A percentile compares a stretch with the other conserved stretches of the same genome.
phyloP scores from a whole-genome alignment of 2,888 invertebrate species.

The Heliconius ismenius region DNA sequence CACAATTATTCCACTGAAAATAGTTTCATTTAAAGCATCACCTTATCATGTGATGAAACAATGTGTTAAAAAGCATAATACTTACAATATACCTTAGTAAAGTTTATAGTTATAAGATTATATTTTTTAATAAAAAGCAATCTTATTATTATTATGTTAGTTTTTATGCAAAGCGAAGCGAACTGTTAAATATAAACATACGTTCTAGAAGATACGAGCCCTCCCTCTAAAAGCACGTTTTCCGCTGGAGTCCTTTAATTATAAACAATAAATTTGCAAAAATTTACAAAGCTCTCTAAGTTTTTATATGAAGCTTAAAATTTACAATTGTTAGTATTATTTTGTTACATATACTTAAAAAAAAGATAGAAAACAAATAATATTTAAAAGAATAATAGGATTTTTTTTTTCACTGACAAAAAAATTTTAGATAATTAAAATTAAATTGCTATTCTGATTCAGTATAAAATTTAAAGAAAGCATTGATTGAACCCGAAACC shows the following conservation, averaged over 20 bases:
- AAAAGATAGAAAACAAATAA: not conserved
- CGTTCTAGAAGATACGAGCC: conserved; percentile 65
- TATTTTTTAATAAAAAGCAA: not conserved
- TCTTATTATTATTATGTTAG: conserved; percentile 21
- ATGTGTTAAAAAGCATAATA: not conserved
- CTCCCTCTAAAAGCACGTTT: conserved; percentile 75
- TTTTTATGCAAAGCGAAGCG: conserved; percentile 6
- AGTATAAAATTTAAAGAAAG: too few species aligned
- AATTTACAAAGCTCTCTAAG: conserved; percentile 51
- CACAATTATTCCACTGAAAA: not conserved
- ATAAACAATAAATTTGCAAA: conserved; percentile 49
- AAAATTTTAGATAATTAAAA: not conserved
- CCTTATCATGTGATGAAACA: not conserved
- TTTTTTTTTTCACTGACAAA: too few species aligned
- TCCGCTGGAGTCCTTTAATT: conserved; percentile 74
- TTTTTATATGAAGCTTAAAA: not conserved
- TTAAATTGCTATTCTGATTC: too few species aligned
- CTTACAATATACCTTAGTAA: not conserved
- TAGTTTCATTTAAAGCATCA: not conserved
- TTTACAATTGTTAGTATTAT: not conserved
- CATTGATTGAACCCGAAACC: too few species aligned
- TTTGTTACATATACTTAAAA: not conserved
- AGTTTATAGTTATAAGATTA: not conserved
- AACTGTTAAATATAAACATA: conserved; percentile 54
- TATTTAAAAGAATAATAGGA: not conserved